Evolutionary conservation across 2,888 invertebrate genomes (phyloP).

Genomic region (Hyppa rectilinea): DNA sequence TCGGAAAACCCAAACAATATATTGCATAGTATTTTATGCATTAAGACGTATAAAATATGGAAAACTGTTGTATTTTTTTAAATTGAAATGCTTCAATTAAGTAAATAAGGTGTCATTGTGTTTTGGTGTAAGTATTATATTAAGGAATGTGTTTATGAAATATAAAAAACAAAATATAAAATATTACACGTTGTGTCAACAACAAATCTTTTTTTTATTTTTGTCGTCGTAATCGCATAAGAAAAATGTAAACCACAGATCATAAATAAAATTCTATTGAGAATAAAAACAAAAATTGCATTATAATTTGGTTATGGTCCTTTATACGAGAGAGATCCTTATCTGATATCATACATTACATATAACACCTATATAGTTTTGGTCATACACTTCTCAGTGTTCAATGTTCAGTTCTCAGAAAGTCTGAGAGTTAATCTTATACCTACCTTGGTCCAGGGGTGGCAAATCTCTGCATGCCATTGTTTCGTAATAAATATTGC

Average conservation of each 20-base stretch:
- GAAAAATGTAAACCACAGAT: constrained; percentile 5
- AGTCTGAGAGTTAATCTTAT: neutral
- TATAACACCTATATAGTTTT: too few relatives aligned
- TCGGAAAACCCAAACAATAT: neutral
- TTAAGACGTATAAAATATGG: neutral
- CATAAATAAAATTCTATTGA: constrained; percentile 23
- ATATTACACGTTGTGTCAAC: too few relatives aligned
- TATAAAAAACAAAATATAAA: neutral
- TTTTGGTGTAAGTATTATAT: neutral
- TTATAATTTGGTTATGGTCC: constrained; percentile 18
- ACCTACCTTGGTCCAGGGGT: too few relatives aligned
- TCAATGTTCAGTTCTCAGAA: constrained; percentile 25
- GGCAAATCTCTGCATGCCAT: too few relatives aligned
- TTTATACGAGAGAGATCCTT: neutral
- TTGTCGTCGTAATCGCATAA: neutral
- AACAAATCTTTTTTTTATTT: neutral
- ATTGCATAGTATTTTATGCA: neutral
- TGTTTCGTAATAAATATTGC: too few relatives aligned
- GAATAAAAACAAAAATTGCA: constrained; percentile 13
- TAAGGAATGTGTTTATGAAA: neutral
- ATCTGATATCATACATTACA: neutral
- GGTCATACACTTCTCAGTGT: too few relatives aligned
- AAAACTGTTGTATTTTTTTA: neutral
- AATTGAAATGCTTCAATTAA: neutral
- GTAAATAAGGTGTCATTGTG: neutral